Evolutionary conservation across 2,797 vertebrate species (phyloP).

Genomic region (Notoglanidium macrostoma): DNA sequence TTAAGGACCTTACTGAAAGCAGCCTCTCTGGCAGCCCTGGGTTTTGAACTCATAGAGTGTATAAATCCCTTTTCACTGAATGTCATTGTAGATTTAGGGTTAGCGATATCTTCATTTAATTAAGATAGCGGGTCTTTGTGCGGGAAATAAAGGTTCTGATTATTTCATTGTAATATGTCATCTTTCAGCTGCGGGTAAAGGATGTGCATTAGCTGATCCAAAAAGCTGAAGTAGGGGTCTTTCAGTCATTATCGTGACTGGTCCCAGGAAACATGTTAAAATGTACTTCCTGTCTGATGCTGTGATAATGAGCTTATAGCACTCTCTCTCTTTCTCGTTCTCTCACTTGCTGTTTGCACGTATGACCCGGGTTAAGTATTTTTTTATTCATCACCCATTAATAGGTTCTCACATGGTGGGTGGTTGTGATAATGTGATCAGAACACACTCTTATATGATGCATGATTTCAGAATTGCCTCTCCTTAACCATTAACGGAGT

Average conservation of each 20-base stretch:
- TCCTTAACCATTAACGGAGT: not conserved
- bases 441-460: not conserved
- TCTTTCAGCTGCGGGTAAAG: not conserved
- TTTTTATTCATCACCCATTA: constrained; percentile 23
- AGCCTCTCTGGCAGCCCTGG: not conserved
- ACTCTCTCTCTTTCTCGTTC: not conserved
- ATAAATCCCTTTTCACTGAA: not conserved
- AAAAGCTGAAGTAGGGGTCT: not conserved
- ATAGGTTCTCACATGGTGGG: not conserved
- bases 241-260: constrained; percentile 5
- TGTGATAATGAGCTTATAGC: not conserved
- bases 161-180: not conserved
- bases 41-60: not conserved
- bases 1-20: not conserved
- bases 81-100: not conserved
- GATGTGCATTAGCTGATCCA: not conserved
- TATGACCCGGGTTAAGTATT: not conserved
- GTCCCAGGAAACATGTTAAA: not conserved
- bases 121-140: not conserved
- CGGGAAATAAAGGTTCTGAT: not conserved
- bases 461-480: not conserved
- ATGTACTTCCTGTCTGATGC: constrained; percentile 18
- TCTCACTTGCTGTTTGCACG: not conserved
- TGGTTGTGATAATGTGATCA: not conserved
- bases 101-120: not conserved